These are phyloP conservation scores for Tachyglossus aculeatus DNA, from an alignment of 2,797 vertebrate genomes.

Conservation along the genomic window DNA sequence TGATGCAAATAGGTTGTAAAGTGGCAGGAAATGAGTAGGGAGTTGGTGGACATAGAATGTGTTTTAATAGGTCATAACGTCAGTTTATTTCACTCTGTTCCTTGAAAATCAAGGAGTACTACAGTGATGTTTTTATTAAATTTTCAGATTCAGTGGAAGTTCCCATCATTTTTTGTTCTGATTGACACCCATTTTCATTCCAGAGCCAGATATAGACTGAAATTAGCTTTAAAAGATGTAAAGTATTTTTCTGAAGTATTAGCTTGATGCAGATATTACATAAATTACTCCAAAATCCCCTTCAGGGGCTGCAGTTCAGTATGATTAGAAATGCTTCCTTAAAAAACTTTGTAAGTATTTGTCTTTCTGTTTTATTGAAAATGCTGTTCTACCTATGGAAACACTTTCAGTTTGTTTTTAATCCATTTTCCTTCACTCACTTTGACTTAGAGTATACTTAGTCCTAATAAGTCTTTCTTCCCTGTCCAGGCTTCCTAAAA, in stretches of 20 bases:
- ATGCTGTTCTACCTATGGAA: conserved; percentile 13
- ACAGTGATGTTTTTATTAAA: conserved; percentile 20
- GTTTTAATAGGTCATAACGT: neutral
- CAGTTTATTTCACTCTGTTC: neutral
- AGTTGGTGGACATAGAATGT: too few species aligned
- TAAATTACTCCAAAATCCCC: neutral
- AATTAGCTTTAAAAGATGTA: neutral
- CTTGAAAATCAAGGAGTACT: conserved; percentile 7
- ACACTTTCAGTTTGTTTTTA: neutral
- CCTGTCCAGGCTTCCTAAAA: too few species aligned
- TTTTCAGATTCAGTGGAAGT: neutral
- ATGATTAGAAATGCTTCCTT: conserved; percentile 19
- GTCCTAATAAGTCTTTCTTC: too few species aligned
- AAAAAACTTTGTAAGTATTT: conserved; percentile 6
- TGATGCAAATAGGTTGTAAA: neutral
- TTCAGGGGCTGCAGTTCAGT: neutral
- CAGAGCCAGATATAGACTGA: conserved; percentile 1
- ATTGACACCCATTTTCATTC: neutral
- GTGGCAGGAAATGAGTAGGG: neutral
- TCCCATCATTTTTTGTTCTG: neutral
- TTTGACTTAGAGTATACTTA: too few species aligned
- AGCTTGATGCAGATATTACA: neutral
- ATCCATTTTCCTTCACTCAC: neutral
- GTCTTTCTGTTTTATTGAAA: conserved; percentile 21
- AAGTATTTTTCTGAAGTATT: neutral